Evolutionary conservation across 2,113 vertebrate genomes (phyloP).

Genomic region (Silurus asotus): DNA sequence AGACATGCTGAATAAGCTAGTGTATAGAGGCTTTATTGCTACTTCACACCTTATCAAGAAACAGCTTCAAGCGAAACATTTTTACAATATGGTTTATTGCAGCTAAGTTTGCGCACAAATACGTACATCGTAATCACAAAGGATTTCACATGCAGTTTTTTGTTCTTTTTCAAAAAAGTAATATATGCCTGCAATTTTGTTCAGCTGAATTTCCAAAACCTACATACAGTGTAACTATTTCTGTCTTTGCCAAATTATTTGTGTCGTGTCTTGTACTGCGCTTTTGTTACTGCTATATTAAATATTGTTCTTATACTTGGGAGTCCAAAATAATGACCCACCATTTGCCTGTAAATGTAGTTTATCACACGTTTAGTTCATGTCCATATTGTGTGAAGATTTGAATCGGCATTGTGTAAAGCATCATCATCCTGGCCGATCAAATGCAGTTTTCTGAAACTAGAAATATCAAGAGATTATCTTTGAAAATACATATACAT

Average conservation of each 20-base stretch:
- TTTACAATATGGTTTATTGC: background rate
- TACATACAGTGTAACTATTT: background rate
- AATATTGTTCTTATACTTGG: background rate
- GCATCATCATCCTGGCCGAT: background rate
- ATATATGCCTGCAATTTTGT: background rate
- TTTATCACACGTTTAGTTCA: background rate
- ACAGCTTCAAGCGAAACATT: background rate
- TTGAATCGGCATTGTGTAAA: background rate
- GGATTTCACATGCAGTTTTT: background rate
- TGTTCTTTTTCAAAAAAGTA: background rate
- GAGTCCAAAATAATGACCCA: background rate
- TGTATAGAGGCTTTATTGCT: background rate
- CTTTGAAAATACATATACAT: background rate
- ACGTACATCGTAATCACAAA: background rate
- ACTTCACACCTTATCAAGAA: background rate
- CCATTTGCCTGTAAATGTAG: background rate
- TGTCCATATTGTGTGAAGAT: slow-evolving; percentile 2
- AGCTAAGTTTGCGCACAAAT: background rate
- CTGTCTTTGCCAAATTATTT: background rate
- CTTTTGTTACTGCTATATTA: background rate
- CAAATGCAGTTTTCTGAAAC: background rate
- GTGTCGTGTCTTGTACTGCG: background rate
- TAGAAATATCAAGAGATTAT: background rate
- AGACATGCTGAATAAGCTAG: background rate
- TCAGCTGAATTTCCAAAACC: slow-evolving; percentile 4